A percentile compares a stretch with the other conserved stretches of the same genome.
Evolutionary conservation across 64 coral and sea anemone species (phyloP).

Genomic region (Montipora sp.): DNA sequence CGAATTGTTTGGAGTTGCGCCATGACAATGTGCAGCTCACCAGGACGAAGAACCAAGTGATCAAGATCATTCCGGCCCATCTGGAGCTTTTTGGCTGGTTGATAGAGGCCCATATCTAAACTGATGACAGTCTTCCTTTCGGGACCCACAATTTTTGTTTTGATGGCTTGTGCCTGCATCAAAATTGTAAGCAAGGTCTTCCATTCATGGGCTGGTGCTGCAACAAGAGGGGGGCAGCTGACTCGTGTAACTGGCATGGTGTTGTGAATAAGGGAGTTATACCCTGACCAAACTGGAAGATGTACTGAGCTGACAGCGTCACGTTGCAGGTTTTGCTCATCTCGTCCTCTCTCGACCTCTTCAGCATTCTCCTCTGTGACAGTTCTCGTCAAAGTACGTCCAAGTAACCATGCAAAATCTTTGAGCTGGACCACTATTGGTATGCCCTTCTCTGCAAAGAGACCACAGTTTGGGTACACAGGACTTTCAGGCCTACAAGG

Average conservation of each 20-base stretch:
- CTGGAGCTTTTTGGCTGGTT: constrained; percentile 50
- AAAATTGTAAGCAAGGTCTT: constrained; percentile 32
- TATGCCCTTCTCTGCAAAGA: neutral
- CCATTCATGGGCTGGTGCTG: constrained; percentile 54
- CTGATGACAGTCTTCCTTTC: constrained; percentile 35
- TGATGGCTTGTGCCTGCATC: constrained; percentile 53
- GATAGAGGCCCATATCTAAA: constrained; percentile 45
- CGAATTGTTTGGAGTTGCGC: constrained; percentile 47
- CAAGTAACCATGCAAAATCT: constrained; percentile 39
- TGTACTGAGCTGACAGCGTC: constrained; percentile 11
- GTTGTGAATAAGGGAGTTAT: constrained; percentile 50
- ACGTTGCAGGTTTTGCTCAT: neutral
- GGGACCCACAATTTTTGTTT: constrained; percentile 26
- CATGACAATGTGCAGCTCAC: constrained; percentile 62
- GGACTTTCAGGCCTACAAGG: constrained; percentile 37
- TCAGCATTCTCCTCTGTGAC: neutral
- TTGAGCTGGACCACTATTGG: neutral
- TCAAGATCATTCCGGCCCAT: constrained; percentile 41
- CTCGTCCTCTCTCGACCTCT: neutral
- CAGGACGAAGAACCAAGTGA: constrained; percentile 23
- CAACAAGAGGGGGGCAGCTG: constrained; percentile 24
- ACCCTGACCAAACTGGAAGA: constrained; percentile 64
- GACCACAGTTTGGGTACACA: constrained; percentile 23
- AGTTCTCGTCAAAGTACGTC: constrained; percentile 27
- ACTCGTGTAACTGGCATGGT: constrained; percentile 38